phyloP scores from a whole-genome alignment of 2,113 vertebrate genomes.

The Gobius niger region DNA sequence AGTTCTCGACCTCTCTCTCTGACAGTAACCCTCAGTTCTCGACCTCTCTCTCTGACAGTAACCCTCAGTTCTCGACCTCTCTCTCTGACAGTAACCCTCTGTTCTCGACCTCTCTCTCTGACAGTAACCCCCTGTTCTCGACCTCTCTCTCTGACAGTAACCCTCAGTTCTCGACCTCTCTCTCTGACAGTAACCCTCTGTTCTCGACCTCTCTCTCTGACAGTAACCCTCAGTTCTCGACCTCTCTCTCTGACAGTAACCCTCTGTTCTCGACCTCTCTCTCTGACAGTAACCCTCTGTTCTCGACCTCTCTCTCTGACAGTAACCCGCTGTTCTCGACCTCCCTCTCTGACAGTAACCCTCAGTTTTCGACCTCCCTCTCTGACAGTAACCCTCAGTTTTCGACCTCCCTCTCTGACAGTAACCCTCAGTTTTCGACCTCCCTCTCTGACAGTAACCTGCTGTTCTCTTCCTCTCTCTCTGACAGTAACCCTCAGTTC shows the following conservation, averaged over 20 bases:
- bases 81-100: too few species aligned
- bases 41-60: too few species aligned
- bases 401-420: background rate
- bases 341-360: too few species aligned
- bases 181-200: background rate
- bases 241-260: too few species aligned
- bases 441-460: too few species aligned
- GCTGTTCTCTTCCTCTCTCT: background rate
- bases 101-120: background rate
- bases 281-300: background rate
- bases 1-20: background rate
- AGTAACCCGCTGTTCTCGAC: background rate
- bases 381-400: background rate
- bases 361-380: background rate
- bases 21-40: background rate
- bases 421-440: background rate
- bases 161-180: background rate
- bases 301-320: background rate
- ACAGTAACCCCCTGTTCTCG: background rate
- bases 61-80: background rate
- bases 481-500: background rate
- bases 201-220: background rate
- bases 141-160: too few species aligned
- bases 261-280: background rate
- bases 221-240: background rate